Evolutionary conservation across 2,888 invertebrate species (phyloP), one percentile per base, ranked within the genome.

Genomic region (Drosophila barbarae): DNA sequence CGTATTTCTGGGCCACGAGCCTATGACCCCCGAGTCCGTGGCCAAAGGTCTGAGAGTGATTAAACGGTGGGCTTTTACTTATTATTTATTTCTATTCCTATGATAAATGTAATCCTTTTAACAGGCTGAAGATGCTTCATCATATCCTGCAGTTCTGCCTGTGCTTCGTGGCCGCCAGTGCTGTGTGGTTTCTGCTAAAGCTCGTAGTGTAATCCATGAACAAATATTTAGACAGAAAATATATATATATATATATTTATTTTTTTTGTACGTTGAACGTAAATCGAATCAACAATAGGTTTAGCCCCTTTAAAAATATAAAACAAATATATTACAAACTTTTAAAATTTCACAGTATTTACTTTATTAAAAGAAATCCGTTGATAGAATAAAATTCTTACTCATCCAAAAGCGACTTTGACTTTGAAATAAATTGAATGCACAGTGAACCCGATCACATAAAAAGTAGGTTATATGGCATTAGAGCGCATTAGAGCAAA

Each of bases 1-100:
- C 56, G 89, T 91, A 55, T 95, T 94, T 87, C 87, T 97, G 55
- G 92, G 95, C 74, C 95, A 96, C 83, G 96, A 97, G 71, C 92
- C 93, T 65, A 91, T 93, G 15, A 92, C 91, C 7, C 30, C 69
- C 9, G 67, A 77, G 54, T 93, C 93, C 0, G 86, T 95, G 50
- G 92, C 93, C 2, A 90, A 91, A 9, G 94, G 94, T 46, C 90
- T 90, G 76, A 91, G 90, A 46, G 91, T 91, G 77, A 90, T 91
- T 88, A 91, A 88, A 85, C 92, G 92, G 94, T 94, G 85, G 1
- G 5, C 5, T 18, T 8, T 18, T 13, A 13, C 3, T 5, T 5
- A 0, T n/a, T 13, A 18, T 10, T n/a, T 9, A 9, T 26, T 26
- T 26, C 1, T 10, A 2, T 10, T 3, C 9, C 9, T 13, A 18